Evolutionary conservation across 2,797 vertebrate species (phyloP).

Genomic region (Hozukius guyotensis): DNA sequence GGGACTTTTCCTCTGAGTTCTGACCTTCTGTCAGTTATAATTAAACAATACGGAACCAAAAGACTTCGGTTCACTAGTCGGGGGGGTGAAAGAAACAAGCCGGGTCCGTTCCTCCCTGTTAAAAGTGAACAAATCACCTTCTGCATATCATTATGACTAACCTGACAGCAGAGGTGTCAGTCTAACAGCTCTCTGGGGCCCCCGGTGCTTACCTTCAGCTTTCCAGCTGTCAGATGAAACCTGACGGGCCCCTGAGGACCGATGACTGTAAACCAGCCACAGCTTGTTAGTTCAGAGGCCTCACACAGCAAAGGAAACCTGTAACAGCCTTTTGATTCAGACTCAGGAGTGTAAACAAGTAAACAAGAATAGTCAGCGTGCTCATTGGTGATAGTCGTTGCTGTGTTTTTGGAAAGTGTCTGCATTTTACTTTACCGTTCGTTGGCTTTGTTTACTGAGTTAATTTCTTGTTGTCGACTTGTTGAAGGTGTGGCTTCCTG

Average conservation of each 20-base stretch:
- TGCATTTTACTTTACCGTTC: constrained; percentile 3
- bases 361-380: background rate
- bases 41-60: too few relatives aligned
- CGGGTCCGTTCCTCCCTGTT: too few relatives aligned
- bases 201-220: background rate
- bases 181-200: background rate
- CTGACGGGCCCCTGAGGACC: background rate
- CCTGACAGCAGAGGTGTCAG: constrained; percentile 8
- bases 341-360: background rate
- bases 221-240: constrained; percentile 8
- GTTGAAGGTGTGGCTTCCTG: background rate
- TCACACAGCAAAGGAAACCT: background rate
- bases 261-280: background rate
- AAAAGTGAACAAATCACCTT: too few relatives aligned
- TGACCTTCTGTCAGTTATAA: too few relatives aligned
- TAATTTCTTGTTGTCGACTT: background rate
- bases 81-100: too few relatives aligned
- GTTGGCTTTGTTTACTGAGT: constrained; percentile 18
- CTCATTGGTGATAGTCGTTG: background rate
- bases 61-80: too few relatives aligned
- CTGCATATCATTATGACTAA: constrained; percentile 11
- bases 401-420: background rate
- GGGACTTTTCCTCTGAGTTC: too few relatives aligned
- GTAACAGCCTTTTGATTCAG: background rate
- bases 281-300: constrained; percentile 21